Percentiles rank a stretch among this genome's conserved stretches.
phyloP scores from a whole-genome alignment of 2,888 invertebrate species.

The Trichogramma dendrolimi region DNA sequence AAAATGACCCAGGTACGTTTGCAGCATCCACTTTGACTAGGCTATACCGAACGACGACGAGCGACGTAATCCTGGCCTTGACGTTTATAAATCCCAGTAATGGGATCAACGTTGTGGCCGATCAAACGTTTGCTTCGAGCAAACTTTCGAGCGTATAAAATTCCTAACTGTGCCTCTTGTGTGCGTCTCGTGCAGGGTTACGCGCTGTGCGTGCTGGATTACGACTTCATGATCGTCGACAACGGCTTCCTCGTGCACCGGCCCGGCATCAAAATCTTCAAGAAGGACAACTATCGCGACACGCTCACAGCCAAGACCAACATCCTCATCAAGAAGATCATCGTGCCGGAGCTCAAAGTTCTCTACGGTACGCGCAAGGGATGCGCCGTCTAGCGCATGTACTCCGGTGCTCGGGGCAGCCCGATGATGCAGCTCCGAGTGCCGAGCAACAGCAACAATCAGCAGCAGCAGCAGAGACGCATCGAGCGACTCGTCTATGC shows the following conservation, averaged over 20 bases:
- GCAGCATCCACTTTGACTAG: background rate
- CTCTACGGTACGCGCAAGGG: slow-evolving; percentile 77
- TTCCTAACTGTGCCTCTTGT: background rate
- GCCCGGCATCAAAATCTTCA: slow-evolving; percentile 83
- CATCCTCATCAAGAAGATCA: slow-evolving; percentile 71
- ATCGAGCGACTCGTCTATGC: no score
- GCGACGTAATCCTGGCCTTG: background rate
- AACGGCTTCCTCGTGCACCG: slow-evolving; percentile 91
- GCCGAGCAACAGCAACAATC: no score
- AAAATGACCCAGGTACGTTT: slow-evolving; percentile 88
- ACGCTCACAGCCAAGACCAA: slow-evolving; percentile 74
- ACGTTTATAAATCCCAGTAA: no score
- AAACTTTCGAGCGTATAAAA: background rate
- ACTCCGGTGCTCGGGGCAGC: background rate
- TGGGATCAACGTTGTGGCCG: no score
- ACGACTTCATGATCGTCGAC: slow-evolving; percentile 88
- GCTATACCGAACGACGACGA: background rate
- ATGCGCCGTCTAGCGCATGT: slow-evolving; percentile 67
- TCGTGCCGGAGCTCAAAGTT: slow-evolving; percentile 79
- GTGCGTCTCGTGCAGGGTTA: slow-evolving; percentile 65
- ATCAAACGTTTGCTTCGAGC: no score
- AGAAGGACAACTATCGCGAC: slow-evolving; percentile 73
- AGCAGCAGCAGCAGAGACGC: no score
- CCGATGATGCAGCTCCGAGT: no score
- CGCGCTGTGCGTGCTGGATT: slow-evolving; percentile 82